These are phyloP conservation scores for Teleopsis dalmanni DNA, from an alignment of 1,140 invertebrate species.

Conservation along the genomic window DNA sequence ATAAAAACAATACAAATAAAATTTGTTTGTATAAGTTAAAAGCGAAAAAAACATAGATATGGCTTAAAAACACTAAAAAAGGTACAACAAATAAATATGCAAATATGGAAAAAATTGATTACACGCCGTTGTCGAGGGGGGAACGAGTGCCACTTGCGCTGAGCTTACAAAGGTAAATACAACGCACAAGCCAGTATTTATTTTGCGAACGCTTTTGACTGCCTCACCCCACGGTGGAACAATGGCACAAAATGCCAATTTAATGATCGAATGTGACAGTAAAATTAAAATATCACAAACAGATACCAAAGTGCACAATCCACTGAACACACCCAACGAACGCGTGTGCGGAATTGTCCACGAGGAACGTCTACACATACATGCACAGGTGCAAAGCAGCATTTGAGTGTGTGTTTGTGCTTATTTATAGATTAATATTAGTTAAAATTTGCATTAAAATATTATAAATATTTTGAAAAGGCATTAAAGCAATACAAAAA, in stretches of 20 bases:
- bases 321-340: not conserved
- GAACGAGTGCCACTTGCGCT: too few species aligned
- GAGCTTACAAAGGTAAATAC: too few species aligned
- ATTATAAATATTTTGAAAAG: slow-evolving; percentile 11
- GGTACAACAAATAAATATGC: slow-evolving; percentile 1
- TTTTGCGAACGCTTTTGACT: too few species aligned
- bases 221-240: not conserved
- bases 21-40: not conserved
- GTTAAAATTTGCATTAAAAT: slow-evolving; percentile 12
- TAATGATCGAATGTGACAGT: slow-evolving; percentile 4
- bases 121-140: too few species aligned
- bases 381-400: not conserved
- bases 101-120: not conserved
- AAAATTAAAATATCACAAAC: slow-evolving; percentile 1
- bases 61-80: slow-evolving; percentile 6
- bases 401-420: not conserved
- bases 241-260: slow-evolving; percentile 8
- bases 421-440: not conserved
- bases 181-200: too few species aligned
- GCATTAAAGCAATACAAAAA: slow-evolving; percentile 5
- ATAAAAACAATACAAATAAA: not conserved
- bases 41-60: not conserved
- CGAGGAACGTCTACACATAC: not conserved
- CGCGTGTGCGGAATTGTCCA: not conserved
- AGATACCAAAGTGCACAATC: not conserved